A percentile compares a stretch with the other conserved stretches of the same genome.
Evolutionary conservation across 1,140 invertebrate species (phyloP).

Genomic region (Drosophila baimaii): DNA sequence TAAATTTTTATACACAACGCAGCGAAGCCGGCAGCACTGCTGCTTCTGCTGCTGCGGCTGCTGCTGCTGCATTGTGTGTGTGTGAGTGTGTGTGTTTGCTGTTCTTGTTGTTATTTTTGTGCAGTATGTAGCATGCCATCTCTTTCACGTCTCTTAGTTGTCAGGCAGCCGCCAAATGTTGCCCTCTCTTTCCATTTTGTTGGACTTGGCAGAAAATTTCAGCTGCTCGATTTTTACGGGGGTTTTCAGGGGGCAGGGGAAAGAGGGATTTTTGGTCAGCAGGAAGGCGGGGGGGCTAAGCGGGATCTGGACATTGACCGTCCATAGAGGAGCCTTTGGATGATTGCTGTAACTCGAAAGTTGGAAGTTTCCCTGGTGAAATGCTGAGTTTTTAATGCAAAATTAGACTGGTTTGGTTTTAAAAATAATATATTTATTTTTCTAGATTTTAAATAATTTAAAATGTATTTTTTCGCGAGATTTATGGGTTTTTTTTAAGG

Average conservation of each 20-base stretch:
- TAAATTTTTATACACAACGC: slow-evolving; percentile 82
- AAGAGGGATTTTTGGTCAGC: slow-evolving; percentile 1
- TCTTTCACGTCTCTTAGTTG: slow-evolving; percentile 39
- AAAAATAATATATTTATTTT: not conserved
- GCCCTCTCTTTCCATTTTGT: slow-evolving; percentile 41
- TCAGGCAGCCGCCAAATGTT: slow-evolving; percentile 42
- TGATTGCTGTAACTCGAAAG: slow-evolving; percentile 5
- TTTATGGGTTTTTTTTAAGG: not conserved
- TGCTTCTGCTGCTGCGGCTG: slow-evolving; percentile 60
- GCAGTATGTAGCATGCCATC: slow-evolving; percentile 36
- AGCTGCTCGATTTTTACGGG: slow-evolving; percentile 63
- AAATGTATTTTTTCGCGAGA: not conserved
- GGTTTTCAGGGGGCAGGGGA: slow-evolving; percentile 9
- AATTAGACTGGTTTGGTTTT: not conserved
- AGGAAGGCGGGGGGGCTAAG: not conserved
- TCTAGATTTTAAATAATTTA: not conserved
- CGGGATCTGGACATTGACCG: slow-evolving; percentile 51
- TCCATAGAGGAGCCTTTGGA: slow-evolving; percentile 35
- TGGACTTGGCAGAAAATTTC: slow-evolving; percentile 61
- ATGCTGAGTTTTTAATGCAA: slow-evolving; percentile 6
- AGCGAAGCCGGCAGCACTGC: slow-evolving; percentile 34
- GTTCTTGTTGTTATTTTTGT: slow-evolving; percentile 41
- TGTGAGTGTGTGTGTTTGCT: slow-evolving; percentile 7
- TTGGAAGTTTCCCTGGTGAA: slow-evolving; percentile 5
- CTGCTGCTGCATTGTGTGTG: slow-evolving; percentile 31